Conservation (phyloP, 2,797 vertebrate genomes). For the Platyrinchus mystaceus region DNA sequence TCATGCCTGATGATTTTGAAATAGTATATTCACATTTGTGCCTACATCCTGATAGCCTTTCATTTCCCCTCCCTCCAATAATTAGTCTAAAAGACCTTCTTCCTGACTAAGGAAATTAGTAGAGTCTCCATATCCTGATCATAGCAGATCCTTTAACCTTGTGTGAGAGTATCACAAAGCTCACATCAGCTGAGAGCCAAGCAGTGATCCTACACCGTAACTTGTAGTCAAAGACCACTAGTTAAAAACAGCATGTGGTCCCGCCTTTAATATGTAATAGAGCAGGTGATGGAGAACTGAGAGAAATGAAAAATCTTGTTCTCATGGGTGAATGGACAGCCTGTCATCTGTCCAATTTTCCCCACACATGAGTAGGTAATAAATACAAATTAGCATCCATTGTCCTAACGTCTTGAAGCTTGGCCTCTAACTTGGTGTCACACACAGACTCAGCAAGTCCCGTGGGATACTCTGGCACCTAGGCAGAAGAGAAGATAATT, state of each 20-base stretch:
- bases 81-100: constrained; percentile 26
- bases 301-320: background rate
- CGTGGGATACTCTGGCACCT: background rate
- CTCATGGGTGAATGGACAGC: constrained; percentile 26
- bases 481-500: background rate
- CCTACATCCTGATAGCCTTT: constrained; percentile 1
- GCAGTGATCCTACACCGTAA: background rate
- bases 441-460: background rate
- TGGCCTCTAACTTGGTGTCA: constrained; percentile 26
- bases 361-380: constrained; percentile 11
- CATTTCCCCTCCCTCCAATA: constrained; percentile 3
- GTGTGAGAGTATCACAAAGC: background rate
- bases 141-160: background rate
- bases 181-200: background rate
- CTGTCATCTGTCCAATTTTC: constrained; percentile 27
- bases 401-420: constrained; percentile 12
- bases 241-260: background rate
- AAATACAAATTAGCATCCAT: constrained; percentile 45
- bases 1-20: constrained; percentile 24
- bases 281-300: background rate
- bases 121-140: background rate
- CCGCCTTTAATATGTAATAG: background rate
- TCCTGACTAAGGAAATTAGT: background rate
- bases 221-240: background rate
- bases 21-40: constrained; percentile 24